Evolutionary conservation across 2,113 vertebrate genomes (phyloP).

Genomic region (Tenebrosternarchus preto): DNA sequence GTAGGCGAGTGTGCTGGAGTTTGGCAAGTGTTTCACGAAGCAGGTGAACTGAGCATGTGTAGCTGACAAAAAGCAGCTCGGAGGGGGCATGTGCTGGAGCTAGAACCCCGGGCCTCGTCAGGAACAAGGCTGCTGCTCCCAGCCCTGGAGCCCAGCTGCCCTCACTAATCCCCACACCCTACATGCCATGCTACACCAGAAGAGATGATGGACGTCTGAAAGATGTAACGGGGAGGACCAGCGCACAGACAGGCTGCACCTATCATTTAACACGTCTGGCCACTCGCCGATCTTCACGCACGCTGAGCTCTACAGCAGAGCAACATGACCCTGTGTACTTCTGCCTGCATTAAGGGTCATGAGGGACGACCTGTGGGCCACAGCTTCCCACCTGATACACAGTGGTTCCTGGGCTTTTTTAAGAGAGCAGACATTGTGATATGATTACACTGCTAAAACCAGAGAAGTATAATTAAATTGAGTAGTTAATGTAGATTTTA

Average conservation of each 20-base stretch:
- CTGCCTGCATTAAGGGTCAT: background rate
- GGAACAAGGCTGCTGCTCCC: too few species aligned
- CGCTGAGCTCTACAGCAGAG: background rate
- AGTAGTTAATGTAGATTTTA: constrained; percentile 64
- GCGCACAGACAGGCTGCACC: background rate
- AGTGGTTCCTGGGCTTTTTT: constrained; percentile 53
- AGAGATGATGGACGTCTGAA: too few species aligned
- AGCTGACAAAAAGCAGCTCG: too few species aligned
- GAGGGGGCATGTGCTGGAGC: too few species aligned
- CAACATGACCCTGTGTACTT: background rate
- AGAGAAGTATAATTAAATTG: constrained; percentile 69
- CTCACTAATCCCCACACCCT: too few species aligned
- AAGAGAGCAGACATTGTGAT: constrained; percentile 61
- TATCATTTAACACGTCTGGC: background rate
- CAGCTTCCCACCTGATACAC: background rate
- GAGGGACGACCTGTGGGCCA: background rate
- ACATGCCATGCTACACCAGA: too few species aligned
- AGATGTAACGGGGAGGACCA: too few species aligned
- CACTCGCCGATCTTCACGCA: background rate
- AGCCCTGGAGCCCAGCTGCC: too few species aligned
- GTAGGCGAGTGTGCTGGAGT: too few species aligned
- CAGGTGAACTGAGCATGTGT: too few species aligned
- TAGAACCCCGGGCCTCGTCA: too few species aligned
- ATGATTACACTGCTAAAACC: constrained; percentile 51
- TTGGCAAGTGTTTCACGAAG: too few species aligned